Evolutionary conservation across 2,888 invertebrate genomes (phyloP).

Genomic region (Tanytarsus gracilentus): DNA sequence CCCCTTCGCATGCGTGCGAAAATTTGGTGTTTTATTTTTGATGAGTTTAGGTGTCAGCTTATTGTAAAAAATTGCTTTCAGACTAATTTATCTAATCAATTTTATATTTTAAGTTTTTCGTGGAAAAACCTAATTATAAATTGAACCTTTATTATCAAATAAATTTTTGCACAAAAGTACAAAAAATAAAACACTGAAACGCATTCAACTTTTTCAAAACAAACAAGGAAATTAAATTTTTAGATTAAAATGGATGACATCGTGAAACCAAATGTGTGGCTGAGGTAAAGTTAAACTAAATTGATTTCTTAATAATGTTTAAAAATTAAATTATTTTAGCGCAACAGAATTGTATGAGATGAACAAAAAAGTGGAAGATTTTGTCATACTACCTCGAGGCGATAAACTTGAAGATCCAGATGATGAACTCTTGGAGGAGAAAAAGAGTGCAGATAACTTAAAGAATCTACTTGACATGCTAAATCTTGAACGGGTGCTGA

Average conservation of each 20-base stretch:
- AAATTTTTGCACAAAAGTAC: too few species aligned
- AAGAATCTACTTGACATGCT: neutral
- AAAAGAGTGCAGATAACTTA: neutral
- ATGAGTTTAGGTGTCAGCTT: too few species aligned
- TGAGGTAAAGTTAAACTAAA: neutral
- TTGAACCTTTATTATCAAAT: too few species aligned
- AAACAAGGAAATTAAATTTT: neutral
- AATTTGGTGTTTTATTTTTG: too few species aligned
- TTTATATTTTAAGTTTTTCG: too few species aligned
- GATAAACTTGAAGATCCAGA: neutral
- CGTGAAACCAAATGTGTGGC: neutral
- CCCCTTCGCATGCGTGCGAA: too few species aligned
- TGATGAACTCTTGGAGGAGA: neutral
- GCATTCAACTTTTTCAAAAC: neutral
- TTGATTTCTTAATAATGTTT: too few species aligned
- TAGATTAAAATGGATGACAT: neutral
- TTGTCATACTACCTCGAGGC: neutral
- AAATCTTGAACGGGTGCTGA: neutral
- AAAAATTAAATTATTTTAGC: neutral
- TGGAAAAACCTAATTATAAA: too few species aligned
- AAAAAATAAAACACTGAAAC: too few species aligned
- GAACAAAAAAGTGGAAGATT: neutral
- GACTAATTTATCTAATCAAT: too few species aligned
- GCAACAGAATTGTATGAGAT: neutral
- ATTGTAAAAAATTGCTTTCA: too few species aligned